Evolutionary conservation across 2,888 invertebrate genomes (phyloP).

Genomic region (Pelosia muscerda): DNA sequence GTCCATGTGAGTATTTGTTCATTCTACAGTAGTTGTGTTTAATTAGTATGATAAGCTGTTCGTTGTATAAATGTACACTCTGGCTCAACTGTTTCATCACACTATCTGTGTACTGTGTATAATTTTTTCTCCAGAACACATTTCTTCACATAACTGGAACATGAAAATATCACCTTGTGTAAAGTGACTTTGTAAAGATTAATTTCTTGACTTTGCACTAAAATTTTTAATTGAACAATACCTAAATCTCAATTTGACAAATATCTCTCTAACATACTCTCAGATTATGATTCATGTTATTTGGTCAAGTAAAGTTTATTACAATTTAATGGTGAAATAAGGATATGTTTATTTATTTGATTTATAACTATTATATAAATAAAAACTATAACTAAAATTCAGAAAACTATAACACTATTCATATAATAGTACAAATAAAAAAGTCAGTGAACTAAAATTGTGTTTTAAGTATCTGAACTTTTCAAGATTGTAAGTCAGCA

Average conservation of each 20-base stretch:
- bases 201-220: neutral
- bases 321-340: neutral
- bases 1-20: constrained; percentile 17
- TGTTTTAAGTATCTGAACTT: too few relatives aligned
- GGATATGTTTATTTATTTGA: too few relatives aligned
- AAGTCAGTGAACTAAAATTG: too few relatives aligned
- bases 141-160: neutral
- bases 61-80: neutral
- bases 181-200: constrained; percentile 6
- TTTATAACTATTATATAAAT: too few relatives aligned
- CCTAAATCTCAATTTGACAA: neutral
- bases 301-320: too few relatives aligned
- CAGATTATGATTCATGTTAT: too few relatives aligned
- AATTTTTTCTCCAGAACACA: neutral
- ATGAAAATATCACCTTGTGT: neutral
- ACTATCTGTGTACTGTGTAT: neutral
- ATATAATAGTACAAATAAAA: too few relatives aligned
- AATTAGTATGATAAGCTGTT: neutral
- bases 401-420: too few relatives aligned
- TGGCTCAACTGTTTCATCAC: neutral
- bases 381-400: too few relatives aligned
- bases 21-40: neutral
- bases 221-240: too few relatives aligned
- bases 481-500: too few relatives aligned
- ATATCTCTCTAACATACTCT: neutral